Evolutionary conservation across 2,888 invertebrate genomes (phyloP).

Genomic region (Cartodere bifasciata): DNA sequence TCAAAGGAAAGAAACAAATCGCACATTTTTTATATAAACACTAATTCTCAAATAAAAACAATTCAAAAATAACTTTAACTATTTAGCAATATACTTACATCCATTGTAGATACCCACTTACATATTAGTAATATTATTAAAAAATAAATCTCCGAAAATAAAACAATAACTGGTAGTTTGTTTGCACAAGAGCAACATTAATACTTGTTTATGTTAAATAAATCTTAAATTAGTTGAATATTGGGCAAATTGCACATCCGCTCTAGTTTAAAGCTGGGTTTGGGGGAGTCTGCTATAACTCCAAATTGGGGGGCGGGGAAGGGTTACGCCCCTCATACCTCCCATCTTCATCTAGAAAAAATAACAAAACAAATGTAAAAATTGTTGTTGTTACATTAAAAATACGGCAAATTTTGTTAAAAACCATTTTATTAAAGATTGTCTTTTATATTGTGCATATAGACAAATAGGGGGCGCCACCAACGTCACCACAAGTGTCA

Average conservation of each 20-base stretch:
- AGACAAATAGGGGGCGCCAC: too few species aligned
- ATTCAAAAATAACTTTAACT: constrained; percentile 7
- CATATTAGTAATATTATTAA: constrained; percentile 14
- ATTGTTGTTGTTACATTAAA: not conserved
- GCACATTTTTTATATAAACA: too few species aligned
- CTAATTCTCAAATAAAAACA: too few species aligned
- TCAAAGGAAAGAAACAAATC: not conserved
- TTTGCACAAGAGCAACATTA: constrained; percentile 22
- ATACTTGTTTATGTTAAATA: constrained; percentile 9
- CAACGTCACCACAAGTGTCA: too few species aligned
- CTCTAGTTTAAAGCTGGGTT: not conserved
- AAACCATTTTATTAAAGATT: too few species aligned
- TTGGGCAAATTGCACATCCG: constrained; percentile 20
- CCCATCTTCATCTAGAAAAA: constrained; percentile 30
- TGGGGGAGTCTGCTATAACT: constrained; percentile 4
- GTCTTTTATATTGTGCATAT: too few species aligned
- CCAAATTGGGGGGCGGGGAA: constrained; percentile 33
- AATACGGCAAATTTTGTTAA: too few species aligned
- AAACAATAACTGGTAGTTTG: constrained; percentile 26
- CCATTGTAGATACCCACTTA: constrained; percentile 7
- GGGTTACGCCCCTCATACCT: constrained; percentile 35
- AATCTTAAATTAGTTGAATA: constrained; percentile 15
- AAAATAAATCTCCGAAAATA: constrained; percentile 29
- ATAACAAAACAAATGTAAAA: constrained; percentile 6
- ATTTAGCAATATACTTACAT: constrained; percentile 6